phyloP scores from a whole-genome alignment of 2,888 invertebrate species.

The Drosophila neotestacea region DNA sequence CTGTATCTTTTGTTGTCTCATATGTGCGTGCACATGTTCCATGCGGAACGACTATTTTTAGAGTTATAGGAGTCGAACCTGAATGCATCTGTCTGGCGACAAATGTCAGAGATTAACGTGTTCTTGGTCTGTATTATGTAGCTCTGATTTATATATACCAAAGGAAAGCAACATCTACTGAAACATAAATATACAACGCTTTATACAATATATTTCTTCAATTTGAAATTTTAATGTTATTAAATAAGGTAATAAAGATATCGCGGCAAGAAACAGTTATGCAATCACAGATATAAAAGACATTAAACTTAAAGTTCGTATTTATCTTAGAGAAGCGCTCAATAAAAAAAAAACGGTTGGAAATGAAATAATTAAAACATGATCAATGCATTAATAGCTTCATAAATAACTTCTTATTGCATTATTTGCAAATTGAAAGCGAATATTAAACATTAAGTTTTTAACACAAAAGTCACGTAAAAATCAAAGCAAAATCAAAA shows the following conservation, averaged over 20 bases:
- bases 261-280: too few relatives aligned
- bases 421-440: slow-evolving; percentile 7
- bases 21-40: slow-evolving; percentile 41
- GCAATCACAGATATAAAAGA: background rate
- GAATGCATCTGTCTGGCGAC: slow-evolving; percentile 29
- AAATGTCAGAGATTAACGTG: slow-evolving; percentile 32
- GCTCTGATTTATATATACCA: background rate
- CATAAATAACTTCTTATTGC: slow-evolving; percentile 2
- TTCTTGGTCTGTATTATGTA: background rate
- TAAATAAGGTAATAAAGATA: slow-evolving; percentile 1
- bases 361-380: slow-evolving; percentile 3
- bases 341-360: too few relatives aligned
- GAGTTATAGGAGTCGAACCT: slow-evolving; percentile 18
- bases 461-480: slow-evolving; percentile 26
- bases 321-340: too few relatives aligned
- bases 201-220: background rate
- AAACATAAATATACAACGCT: background rate
- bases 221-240: background rate
- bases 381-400: background rate
- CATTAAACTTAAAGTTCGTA: too few relatives aligned
- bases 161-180: background rate
- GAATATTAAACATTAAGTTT: slow-evolving; percentile 3
- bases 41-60: slow-evolving; percentile 52
- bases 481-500: slow-evolving; percentile 19
- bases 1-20: slow-evolving; percentile 45